Base-by-base conservation (phyloP, 1,140 invertebrate genomes). In the Maniola jurtina region DNA sequence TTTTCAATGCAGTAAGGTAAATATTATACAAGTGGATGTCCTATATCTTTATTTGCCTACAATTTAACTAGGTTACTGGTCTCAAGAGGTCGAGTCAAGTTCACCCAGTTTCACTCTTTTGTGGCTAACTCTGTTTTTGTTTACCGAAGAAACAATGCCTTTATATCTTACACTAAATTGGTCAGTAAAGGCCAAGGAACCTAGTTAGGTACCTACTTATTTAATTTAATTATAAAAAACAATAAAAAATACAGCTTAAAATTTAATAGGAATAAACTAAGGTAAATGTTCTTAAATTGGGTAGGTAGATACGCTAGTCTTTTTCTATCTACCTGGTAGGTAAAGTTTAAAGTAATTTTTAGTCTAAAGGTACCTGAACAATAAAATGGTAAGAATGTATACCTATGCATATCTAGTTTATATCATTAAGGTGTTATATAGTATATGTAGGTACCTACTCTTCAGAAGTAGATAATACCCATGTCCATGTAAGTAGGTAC, bases 41-140 rank as follows among this genome's bases (percentile, higher is more conserved):
- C 61, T 36, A 61, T 64, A 63, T 52, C 15, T 62, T 40, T 5
- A 62, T 62, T 35, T 35, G 56, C 38, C 57, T 68, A 61, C 56
- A 72, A 52, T 58, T 68, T 58, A 77, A 72, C 42, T 79, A 72
- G 73, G 74, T 75, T 81, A 73, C 55, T 61, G 65, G 60, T 61
- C 63, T 54, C 66, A 76, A 73, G 66, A 68, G 78, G 80, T 79
- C 76, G 66, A 74, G 66, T 73, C 72, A 76, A 74, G 77, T 81
- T 81, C 75, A 79, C 77, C 77, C 72, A 78, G 62, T 72, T 79
- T 73, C 65, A 68, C 54, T 70, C 59, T 64, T 64, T 16, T 48
- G 38, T 64, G 61, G 45, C 15, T 57, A 45, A 52, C 59, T 25
- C 25, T 66, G 63, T 73, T 77, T 70, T 76, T 81, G 76, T 79